Evolutionary conservation across 2,797 vertebrate genomes (phyloP).

Genomic region (Lithobates pipiens): DNA sequence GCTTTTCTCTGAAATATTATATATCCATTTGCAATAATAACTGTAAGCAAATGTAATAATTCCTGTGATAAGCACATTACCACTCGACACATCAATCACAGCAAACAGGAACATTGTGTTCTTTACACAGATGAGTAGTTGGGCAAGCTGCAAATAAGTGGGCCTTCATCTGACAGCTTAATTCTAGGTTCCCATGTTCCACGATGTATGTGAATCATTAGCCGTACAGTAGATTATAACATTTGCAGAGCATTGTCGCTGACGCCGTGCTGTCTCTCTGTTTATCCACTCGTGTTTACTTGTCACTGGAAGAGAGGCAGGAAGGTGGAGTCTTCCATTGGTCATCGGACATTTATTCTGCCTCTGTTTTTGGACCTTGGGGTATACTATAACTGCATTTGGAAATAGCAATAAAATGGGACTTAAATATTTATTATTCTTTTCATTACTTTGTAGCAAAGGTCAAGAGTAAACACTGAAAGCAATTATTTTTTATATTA

Average conservation of each 20-base stretch:
- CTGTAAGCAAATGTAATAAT: constrained; percentile 30
- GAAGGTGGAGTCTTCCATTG: background rate
- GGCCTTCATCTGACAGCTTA: constrained; percentile 32
- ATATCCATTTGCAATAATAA: constrained; percentile 3
- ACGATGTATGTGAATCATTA: constrained; percentile 28
- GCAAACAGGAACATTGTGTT: constrained; percentile 25
- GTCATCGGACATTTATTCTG: background rate
- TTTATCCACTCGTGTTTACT: background rate
- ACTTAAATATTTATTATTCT: constrained; percentile 31
- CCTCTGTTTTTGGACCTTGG: background rate
- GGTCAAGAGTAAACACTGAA: constrained; percentile 27
- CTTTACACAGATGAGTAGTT: constrained; percentile 30
- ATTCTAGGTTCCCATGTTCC: constrained; percentile 26
- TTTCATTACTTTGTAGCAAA: constrained; percentile 23
- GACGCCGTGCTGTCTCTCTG: background rate
- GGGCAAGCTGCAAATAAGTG: constrained; percentile 25
- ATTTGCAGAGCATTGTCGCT: background rate
- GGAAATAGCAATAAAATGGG: constrained; percentile 39
- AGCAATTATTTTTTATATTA: constrained; percentile 41
- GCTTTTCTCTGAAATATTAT: background rate
- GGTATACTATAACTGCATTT: constrained; percentile 15
- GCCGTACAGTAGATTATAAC: constrained; percentile 21
- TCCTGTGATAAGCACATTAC: constrained; percentile 24
- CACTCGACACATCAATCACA: background rate
- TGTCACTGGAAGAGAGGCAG: background rate